Percentiles rank a stretch among this genome's conserved stretches.
Conservation (phyloP, 1,140 invertebrate genomes). For the Pseudomyrmex cubaensis region DNA sequence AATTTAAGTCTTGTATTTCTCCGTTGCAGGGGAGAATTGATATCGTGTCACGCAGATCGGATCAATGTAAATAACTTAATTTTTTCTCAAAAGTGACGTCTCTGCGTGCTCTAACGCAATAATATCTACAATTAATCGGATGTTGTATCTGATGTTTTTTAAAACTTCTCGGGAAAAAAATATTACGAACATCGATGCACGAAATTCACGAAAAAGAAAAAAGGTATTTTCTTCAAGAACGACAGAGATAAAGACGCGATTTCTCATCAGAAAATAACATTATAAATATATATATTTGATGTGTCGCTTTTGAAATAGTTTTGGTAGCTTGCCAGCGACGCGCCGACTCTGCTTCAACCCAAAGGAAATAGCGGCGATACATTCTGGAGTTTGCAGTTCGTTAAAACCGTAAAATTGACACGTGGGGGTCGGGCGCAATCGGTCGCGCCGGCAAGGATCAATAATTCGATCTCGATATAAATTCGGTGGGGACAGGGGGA, state of each 20-base stretch:
- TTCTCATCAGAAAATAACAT: neutral
- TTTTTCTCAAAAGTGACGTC: too few relatives aligned
- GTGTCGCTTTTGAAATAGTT: slow-evolving; percentile 57
- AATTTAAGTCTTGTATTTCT: slow-evolving; percentile 11
- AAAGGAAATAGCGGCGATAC: slow-evolving; percentile 53
- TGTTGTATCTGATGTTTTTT: too few relatives aligned
- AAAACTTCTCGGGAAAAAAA: too few relatives aligned
- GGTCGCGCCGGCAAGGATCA: slow-evolving; percentile 75
- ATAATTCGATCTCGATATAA: slow-evolving; percentile 83
- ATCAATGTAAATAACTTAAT: too few relatives aligned
- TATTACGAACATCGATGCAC: too few relatives aligned
- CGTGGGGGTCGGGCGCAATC: slow-evolving; percentile 74
- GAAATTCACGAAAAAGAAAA: too few relatives aligned
- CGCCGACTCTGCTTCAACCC: neutral
- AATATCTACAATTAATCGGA: too few relatives aligned
- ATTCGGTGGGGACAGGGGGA: slow-evolving; percentile 78
- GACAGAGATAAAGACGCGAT: too few relatives aligned
- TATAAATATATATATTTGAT: slow-evolving; percentile 41
- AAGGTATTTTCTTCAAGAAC: too few relatives aligned
- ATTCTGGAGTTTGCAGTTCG: slow-evolving; percentile 67
- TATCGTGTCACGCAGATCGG: too few relatives aligned
- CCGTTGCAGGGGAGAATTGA: too few relatives aligned
- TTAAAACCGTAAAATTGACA: slow-evolving; percentile 78
- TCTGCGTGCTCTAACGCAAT: too few relatives aligned
- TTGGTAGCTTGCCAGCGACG: slow-evolving; percentile 36